Evolutionary conservation across 2,113 vertebrate species (phyloP), one percentile per base, ranked within the genome.

Genomic region (Mesitornis unicolor): DNA sequence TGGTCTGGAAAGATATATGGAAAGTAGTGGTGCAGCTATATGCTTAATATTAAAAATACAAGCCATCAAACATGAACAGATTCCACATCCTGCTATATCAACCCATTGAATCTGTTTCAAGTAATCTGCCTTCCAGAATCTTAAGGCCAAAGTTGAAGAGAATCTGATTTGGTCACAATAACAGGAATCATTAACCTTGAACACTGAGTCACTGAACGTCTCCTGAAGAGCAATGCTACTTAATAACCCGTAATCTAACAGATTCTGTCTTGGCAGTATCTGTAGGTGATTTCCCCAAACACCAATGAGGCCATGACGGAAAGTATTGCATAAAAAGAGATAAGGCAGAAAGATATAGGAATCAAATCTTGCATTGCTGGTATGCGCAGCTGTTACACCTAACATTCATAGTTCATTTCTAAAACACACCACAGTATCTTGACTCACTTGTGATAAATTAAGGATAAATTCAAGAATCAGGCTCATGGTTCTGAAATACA

Each of bases 181-280:
- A 7, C 13, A 45, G 35, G n/a, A 80, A 17, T 78, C 47, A 25
- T 93, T 94, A 96, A 92, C 86, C 90, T 95, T 84, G 59, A 93
- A 45, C 70, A 74, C 47, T 29, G 61, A 85, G 53, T 64, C 78
- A 80, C 25, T 53, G 70, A 90, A 85, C 75, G 67, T 91, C 35
- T 75, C 9, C 19, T 16, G 42, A 50, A 86, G 47, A 94, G 71
- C 87, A 85, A 2, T 56, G 59, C 54, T 74, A 25, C 59, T 91
- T 83, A 77, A 65, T 86, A 79, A 63, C 31, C 51, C 29, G 21
- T 83, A 24, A 86, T 86, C 67, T 67, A 47, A 74, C 64, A 74
- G 26, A 69, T 86, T 54, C 67, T 93, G 19, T 29, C 22, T 59
- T 54, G 33, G 61, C 77, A 87, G 17, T 43, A 36, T 60, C 57